phyloP scores from a whole-genome alignment of 2,113 vertebrate genomes.

The Nesoenas mayeri region DNA sequence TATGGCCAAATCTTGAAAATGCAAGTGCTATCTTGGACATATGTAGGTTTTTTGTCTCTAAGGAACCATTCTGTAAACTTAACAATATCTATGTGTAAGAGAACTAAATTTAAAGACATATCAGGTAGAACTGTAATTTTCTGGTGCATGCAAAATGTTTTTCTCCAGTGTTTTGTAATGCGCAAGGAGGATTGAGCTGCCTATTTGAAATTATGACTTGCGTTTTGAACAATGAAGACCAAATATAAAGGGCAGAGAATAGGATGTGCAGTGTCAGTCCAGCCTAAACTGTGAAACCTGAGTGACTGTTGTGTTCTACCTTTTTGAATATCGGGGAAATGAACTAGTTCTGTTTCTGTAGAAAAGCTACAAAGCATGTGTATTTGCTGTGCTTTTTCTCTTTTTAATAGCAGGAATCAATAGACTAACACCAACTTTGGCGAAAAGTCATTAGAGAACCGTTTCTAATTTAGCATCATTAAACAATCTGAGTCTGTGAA shows the following conservation, averaged over 20 bases:
- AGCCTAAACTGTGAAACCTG: not conserved
- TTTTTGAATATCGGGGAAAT: not conserved
- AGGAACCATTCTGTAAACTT: not conserved
- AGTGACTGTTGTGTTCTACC: not conserved
- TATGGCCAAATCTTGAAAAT: not conserved
- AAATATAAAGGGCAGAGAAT: not conserved
- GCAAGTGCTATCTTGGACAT: not conserved
- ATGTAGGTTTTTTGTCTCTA: not conserved
- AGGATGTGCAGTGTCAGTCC: not conserved
- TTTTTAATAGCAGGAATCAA: not conserved
- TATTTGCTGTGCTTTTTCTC: not conserved
- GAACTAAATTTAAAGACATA: not conserved
- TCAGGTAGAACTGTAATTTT: not conserved
- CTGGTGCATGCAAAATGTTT: not conserved
- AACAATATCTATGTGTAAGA: not conserved
- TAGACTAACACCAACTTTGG: not conserved
- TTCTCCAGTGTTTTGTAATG: not conserved
- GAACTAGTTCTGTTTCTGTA: not conserved
- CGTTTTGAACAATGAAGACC: not conserved
- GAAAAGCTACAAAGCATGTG: not conserved
- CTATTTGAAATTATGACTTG: not conserved
- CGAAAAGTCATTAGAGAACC: constrained; percentile 11
- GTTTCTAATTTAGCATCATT: constrained; percentile 12
- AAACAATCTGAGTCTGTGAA: constrained; percentile 10
- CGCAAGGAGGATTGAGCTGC: not conserved